Evolutionary conservation across 2,888 invertebrate genomes (phyloP).

Genomic region (Empis stercorea): DNA sequence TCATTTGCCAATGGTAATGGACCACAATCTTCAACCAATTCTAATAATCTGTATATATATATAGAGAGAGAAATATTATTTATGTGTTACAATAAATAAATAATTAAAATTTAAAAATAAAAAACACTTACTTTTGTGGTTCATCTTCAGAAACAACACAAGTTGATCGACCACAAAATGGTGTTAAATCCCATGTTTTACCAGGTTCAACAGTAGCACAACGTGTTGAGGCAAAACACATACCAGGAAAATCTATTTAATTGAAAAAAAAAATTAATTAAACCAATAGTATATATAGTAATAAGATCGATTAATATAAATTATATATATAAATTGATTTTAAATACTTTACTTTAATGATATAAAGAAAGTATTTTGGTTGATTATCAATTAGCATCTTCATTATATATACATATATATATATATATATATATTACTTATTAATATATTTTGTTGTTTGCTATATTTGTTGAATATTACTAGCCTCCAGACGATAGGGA

Average conservation of each 20-base stretch:
- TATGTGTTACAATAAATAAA: not conserved
- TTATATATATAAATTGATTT: too few relatives aligned
- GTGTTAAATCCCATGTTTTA: conserved; percentile 72
- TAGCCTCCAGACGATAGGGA: too few relatives aligned
- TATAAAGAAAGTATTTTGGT: too few relatives aligned
- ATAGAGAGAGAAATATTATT: not conserved
- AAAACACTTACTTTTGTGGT: conserved; percentile 40
- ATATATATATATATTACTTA: too few relatives aligned
- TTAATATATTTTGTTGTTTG: too few relatives aligned
- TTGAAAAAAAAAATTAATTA: conserved; percentile 5
- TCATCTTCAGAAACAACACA: conserved; percentile 69
- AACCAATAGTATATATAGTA: too few relatives aligned
- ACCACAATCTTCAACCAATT: conserved; percentile 80
- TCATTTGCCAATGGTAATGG: conserved; percentile 76
- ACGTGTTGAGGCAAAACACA: conserved; percentile 81
- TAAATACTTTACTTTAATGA: too few relatives aligned
- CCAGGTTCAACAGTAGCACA: conserved; percentile 80
- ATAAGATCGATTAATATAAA: too few relatives aligned
- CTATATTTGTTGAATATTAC: too few relatives aligned
- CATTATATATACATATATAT: too few relatives aligned
- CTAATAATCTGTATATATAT: conserved; percentile 36
- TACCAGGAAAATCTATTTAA: conserved; percentile 70
- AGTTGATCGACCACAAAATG: conserved; percentile 84
- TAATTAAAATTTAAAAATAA: not conserved
- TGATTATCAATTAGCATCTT: too few relatives aligned